Conservation (phyloP, 2,113 vertebrate genomes). For the Gadus chalcogrammus region DNA sequence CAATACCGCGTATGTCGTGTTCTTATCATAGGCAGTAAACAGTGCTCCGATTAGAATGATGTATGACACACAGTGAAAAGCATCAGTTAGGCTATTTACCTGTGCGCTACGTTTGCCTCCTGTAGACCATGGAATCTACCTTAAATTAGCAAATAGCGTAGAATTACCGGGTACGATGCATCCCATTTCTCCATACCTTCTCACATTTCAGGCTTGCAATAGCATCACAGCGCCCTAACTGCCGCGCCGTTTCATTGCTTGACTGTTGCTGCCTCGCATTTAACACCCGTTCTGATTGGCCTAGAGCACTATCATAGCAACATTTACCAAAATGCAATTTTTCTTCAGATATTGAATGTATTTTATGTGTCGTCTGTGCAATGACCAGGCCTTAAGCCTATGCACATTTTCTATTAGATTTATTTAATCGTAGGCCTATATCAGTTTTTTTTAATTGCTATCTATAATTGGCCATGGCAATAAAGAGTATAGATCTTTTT, state of each 20-base stretch:
- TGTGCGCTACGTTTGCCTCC: slow-evolving; percentile 57
- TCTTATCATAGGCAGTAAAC: not conserved
- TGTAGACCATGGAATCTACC: slow-evolving; percentile 64
- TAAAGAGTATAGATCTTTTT: no score
- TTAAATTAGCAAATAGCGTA: slow-evolving; percentile 38
- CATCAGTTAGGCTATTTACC: slow-evolving; percentile 58
- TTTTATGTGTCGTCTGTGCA: no score
- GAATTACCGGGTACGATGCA: slow-evolving; percentile 57
- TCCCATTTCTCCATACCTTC: slow-evolving; percentile 2
- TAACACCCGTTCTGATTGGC: slow-evolving; percentile 55
- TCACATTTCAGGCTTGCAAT: slow-evolving; percentile 17
- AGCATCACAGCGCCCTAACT: slow-evolving; percentile 37
- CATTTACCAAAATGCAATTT: slow-evolving; percentile 21
- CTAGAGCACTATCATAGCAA: slow-evolving; percentile 9
- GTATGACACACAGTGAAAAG: not conserved
- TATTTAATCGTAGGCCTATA: no score
- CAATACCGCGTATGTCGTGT: no score
- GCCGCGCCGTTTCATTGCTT: slow-evolving; percentile 47
- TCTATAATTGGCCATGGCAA: no score
- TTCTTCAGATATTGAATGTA: not conserved
- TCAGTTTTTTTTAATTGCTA: no score
- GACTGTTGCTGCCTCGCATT: slow-evolving; percentile 36
- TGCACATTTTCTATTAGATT: no score
- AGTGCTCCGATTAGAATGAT: not conserved
- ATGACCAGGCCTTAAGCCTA: no score